Percentiles rank a stretch among this genome's conserved stretches.
phyloP scores from a whole-genome alignment of 2,797 vertebrate species.

The Rhabdophis nuchalis region DNA sequence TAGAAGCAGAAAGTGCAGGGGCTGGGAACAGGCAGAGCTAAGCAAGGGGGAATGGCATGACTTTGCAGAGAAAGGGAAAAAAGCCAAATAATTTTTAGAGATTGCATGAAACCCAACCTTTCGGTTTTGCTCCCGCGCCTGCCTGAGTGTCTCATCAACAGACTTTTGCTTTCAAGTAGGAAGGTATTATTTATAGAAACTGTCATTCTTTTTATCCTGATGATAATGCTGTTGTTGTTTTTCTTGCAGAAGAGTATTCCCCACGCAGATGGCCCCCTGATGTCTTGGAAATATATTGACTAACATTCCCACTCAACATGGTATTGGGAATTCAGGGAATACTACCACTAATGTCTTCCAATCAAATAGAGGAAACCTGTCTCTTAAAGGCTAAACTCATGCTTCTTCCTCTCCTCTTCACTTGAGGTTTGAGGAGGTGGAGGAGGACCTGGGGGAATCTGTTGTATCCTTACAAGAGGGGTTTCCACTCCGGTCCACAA shows the following conservation, averaged over 20 bases:
- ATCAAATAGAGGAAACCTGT: background rate
- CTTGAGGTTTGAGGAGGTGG: background rate
- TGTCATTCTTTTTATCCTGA: background rate
- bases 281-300: background rate
- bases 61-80: background rate
- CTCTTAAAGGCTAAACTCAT: background rate
- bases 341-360: background rate
- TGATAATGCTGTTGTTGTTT: background rate
- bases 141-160: background rate
- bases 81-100: background rate
- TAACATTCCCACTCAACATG: background rate
- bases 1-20: constrained; percentile 27
- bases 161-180: background rate
- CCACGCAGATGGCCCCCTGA: background rate
- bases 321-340: background rate
- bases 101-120: background rate
- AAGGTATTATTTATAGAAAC: constrained; percentile 6
- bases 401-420: background rate
- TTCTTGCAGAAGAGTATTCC: background rate
- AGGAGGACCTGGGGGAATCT: background rate
- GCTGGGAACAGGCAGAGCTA: background rate
- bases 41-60: constrained; percentile 7
- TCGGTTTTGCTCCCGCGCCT: background rate
- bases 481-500: too few relatives aligned
- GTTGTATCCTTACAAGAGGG: too few relatives aligned